Evolutionary conservation across 2,888 invertebrate genomes (phyloP), one percentile per base, ranked within the genome.

Genomic region (Heliconius aoede): DNA sequence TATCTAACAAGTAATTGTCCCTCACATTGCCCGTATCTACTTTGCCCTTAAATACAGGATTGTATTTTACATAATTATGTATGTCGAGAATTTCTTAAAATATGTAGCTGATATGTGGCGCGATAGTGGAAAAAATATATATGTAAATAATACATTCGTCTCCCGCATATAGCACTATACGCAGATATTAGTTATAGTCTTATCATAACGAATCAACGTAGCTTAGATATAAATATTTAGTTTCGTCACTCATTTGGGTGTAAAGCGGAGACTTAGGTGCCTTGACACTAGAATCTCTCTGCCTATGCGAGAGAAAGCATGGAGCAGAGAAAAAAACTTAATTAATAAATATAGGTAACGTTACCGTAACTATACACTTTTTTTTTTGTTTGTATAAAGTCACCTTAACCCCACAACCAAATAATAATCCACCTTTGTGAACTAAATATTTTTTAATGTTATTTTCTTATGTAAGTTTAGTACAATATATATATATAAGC

Each of bases 51-150:
- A 9, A 21, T 9, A 46, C 18, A 26, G 24, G 36, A 40, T 46
- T n/a, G 4, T 21, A 68, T 51, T 68, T 68, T 28, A 68, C 68
- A 51, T 68, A 68, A 51, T 30, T 68, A 51, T 46, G 51, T 68
- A 46, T 21, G 46, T 68, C 68, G 5, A 28, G 30, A 30, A 58
- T 30, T 40, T 60, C 0, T 18, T 7, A 11, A 8, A 21, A 21
- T 30, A 21, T 30, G 62, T 30, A 15, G 24, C n/a, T 58, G 11
- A 11, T 58, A 58, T 58, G 58, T 58, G 58, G n/a, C 5, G n/a
- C 8, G 55, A 55, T 55, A 21, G n/a, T 51, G 51, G 18, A 21
- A 51, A 21, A 21, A 51, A 11, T 51, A 51, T 51, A 51, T 51
- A n/a, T n/a, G n/a, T n/a, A n/a, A n/a, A 51, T 51, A 51, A 36